A percentile compares a stretch with the other conserved stretches of the same genome.
These are phyloP conservation scores for Cataglyphis cursor DNA, from an alignment of 2,888 invertebrate species.

Conservation along the genomic window DNA sequence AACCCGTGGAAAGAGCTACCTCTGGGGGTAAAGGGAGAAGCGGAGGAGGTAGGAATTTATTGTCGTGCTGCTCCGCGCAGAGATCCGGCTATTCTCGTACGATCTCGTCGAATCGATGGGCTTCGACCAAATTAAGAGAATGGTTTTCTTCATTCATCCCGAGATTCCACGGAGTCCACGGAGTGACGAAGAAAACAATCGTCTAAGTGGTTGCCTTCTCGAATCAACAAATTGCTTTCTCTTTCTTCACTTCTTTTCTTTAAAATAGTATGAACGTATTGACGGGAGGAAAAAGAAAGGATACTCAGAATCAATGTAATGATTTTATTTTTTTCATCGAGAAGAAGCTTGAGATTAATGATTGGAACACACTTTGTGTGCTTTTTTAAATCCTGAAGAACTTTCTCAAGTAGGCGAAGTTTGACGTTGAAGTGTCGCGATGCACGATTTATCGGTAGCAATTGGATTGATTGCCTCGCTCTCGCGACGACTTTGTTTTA, in stretches of 20 bases:
- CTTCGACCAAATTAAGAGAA: slow-evolving; percentile 70
- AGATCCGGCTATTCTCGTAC: slow-evolving; percentile 27
- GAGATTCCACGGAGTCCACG: slow-evolving; percentile 58
- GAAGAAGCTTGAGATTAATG: slow-evolving; percentile 24
- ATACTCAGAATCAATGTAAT: slow-evolving; percentile 9
- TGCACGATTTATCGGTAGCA: not conserved
- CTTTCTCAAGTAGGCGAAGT: slow-evolving; percentile 24
- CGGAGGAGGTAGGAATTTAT: slow-evolving; percentile 72
- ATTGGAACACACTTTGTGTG: not conserved
- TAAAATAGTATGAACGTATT: not conserved
- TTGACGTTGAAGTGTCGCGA: not conserved
- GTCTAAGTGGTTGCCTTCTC: slow-evolving; percentile 47
- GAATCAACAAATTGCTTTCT: slow-evolving; percentile 67
- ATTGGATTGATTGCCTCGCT: slow-evolving; percentile 10
- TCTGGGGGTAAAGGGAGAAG: slow-evolving; percentile 59
- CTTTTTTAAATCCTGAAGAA: slow-evolving; percentile 28
- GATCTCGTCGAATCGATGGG: slow-evolving; percentile 58
- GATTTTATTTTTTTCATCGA: slow-evolving; percentile 56
- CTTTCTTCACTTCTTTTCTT: slow-evolving; percentile 26
- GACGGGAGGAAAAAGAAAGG: not conserved
- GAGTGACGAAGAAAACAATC: slow-evolving; percentile 52
- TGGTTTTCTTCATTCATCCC: slow-evolving; percentile 68
- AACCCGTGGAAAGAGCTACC: slow-evolving; percentile 77
- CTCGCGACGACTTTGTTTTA: slow-evolving; percentile 23
- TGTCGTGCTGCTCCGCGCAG: slow-evolving; percentile 56